phyloP scores from a whole-genome alignment of 2,113 vertebrate species.

The Carlito syrichta region DNA sequence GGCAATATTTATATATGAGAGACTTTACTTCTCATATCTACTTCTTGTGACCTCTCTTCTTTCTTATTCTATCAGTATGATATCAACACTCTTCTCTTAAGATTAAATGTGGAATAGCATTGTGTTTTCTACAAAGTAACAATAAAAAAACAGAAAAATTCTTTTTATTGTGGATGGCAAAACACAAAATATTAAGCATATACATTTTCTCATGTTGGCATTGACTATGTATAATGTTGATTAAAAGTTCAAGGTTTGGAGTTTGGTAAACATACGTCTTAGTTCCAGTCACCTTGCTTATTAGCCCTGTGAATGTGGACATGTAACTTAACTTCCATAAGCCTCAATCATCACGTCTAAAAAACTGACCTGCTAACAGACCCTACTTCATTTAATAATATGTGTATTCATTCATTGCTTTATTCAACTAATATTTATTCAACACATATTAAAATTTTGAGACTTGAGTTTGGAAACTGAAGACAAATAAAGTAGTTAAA shows the following conservation, averaged over 20 bases:
- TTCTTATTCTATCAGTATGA: not conserved
- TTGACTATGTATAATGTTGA: not conserved
- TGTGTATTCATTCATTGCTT: not conserved
- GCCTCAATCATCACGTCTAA: not conserved
- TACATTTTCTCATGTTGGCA: not conserved
- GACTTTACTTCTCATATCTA: not conserved
- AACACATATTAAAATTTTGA: not conserved
- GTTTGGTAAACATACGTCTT: not conserved
- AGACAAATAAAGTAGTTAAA: not conserved
- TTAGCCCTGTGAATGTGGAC: not conserved
- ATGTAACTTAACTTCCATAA: not conserved
- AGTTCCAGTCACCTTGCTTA: not conserved
- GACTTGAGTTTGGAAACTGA: not conserved
- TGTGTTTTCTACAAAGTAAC: not conserved
- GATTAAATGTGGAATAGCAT: not conserved
- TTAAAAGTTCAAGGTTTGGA: not conserved
- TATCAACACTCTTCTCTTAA: not conserved
- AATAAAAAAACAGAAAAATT: not conserved
- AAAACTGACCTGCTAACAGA: not conserved
- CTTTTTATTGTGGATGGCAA: not conserved
- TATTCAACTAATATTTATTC: not conserved
- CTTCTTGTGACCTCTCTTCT: not conserved
- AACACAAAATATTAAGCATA: not conserved
- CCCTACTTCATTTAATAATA: not conserved
- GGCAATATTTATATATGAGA: not conserved